A percentile compares a stretch with the other conserved stretches of the same genome.
Conservation (phyloP, 2,113 vertebrate species). For the Egretta garzetta region DNA sequence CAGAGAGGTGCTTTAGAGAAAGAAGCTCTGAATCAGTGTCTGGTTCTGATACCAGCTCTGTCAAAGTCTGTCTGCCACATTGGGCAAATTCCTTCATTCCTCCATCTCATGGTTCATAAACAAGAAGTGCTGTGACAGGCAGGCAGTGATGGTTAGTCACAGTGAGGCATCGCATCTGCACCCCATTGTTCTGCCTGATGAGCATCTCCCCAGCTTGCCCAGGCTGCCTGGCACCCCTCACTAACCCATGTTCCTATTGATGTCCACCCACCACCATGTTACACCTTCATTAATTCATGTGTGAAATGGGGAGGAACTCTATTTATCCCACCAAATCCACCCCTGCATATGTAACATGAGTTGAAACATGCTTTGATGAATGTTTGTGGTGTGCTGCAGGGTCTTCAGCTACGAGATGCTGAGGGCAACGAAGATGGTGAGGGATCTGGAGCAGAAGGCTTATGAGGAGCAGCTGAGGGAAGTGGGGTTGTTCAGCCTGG, state of each 20-base stretch:
- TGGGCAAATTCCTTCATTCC: not conserved
- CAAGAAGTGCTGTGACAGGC: not conserved
- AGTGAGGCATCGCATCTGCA: fast-evolving
- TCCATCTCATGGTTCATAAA: not conserved
- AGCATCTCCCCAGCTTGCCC: not conserved
- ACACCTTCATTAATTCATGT: not conserved
- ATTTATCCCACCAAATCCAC: not conserved
- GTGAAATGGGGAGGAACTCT: not conserved
- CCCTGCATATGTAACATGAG: fast-evolving
- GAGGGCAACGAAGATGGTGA: no score
- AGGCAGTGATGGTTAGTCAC: not conserved
- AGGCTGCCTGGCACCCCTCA: not conserved
- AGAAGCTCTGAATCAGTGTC: not conserved
- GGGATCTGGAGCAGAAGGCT: no score
- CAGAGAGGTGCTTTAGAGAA: not conserved
- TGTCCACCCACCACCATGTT: not conserved
- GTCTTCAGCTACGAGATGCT: not conserved
- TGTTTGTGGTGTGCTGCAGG: not conserved
- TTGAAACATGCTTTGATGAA: not conserved
- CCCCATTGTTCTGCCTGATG: fast-evolving
- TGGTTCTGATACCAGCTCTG: not conserved
- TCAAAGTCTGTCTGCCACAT: not conserved
- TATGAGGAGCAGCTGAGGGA: no score
- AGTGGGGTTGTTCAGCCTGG: no score
- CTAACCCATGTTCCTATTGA: not conserved